Percentiles rank a stretch among this genome's conserved stretches.
phyloP scores from a whole-genome alignment of 2,113 vertebrate genomes.

The Mustela nigripes region DNA sequence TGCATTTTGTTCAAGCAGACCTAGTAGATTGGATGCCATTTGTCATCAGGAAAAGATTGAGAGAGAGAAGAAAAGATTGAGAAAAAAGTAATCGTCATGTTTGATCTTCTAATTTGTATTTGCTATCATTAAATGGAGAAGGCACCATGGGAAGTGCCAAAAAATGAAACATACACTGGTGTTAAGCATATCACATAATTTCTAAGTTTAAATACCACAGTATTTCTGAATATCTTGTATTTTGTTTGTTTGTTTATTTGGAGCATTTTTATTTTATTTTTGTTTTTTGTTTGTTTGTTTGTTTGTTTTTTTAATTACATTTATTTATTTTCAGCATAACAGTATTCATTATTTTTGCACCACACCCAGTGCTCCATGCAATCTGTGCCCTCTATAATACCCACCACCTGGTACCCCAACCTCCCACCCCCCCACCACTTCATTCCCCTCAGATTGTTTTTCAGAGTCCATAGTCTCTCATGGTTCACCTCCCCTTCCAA shows the following conservation, averaged over 20 bases:
- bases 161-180: background rate
- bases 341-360: too few relatives aligned
- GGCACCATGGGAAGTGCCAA: background rate
- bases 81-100: background rate
- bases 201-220: background rate
- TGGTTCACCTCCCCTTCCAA: too few relatives aligned
- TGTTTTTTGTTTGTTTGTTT: too few relatives aligned
- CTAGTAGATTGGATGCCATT: background rate
- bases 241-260: background rate
- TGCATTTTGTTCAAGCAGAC: background rate
- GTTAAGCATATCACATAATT: background rate
- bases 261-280: background rate
- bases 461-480: too few relatives aligned
- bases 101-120: constrained; percentile 9
- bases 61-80: background rate
- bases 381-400: too few relatives aligned
- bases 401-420: too few relatives aligned
- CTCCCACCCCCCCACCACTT: too few relatives aligned
- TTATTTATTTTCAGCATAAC: too few relatives aligned
- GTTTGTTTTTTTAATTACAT: too few relatives aligned
- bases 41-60: background rate
- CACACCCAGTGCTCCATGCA: too few relatives aligned
- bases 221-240: constrained; percentile 25
- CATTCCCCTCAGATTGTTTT: too few relatives aligned
- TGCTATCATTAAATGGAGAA: background rate